Evolutionary conservation across 2,113 vertebrate genomes (phyloP).

Genomic region (Indri indri): DNA sequence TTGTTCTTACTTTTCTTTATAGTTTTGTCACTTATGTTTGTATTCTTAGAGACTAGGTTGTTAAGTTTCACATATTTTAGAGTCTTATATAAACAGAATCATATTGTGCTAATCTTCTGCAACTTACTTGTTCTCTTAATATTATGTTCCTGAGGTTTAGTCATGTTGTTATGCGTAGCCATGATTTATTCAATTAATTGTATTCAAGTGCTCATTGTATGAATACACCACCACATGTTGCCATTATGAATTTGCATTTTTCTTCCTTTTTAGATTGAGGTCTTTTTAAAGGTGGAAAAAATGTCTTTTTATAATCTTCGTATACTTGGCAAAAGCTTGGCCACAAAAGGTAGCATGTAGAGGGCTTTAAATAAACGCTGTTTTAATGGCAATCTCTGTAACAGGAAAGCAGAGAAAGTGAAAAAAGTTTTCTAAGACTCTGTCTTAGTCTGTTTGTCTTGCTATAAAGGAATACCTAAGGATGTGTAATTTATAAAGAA

Average conservation of each 20-base stretch:
- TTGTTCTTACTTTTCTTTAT: neutral
- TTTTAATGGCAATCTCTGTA: neutral
- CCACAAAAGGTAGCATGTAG: neutral
- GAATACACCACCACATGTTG: neutral
- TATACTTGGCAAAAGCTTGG: neutral
- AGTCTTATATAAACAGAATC: neutral
- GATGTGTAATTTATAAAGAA: no score
- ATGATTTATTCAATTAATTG: neutral
- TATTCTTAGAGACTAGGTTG: neutral
- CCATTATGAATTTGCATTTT: neutral
- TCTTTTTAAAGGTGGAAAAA: neutral
- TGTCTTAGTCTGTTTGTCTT: no score
- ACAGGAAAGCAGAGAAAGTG: neutral
- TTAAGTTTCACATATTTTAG: neutral
- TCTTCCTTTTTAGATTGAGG: neutral
- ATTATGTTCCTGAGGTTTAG: neutral
- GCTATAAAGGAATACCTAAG: no score
- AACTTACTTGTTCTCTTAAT: neutral
- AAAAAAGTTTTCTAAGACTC: neutral
- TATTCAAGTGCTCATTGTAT: neutral
- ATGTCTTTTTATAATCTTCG: neutral
- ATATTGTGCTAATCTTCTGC: neutral
- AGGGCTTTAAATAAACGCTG: neutral
- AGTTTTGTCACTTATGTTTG: neutral
- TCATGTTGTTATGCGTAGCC: neutral